A percentile compares a stretch with the other conserved stretches of the same genome.
Evolutionary conservation across 2,888 invertebrate species (phyloP).

Genomic region (Lomographa bimaculata): DNA sequence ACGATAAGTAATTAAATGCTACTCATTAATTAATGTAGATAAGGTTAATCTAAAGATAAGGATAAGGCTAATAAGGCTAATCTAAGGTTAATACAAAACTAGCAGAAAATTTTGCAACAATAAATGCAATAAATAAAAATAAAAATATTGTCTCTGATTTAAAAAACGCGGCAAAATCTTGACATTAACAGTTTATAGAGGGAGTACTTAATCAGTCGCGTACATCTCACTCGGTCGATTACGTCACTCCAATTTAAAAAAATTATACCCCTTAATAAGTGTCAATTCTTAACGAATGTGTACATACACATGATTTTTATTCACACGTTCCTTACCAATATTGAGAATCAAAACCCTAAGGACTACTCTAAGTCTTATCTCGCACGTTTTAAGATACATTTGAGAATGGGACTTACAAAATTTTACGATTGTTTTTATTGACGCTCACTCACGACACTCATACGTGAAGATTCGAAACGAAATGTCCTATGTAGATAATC

Average conservation of each 20-base stretch:
- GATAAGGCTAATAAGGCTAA: no score
- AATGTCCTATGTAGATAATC: conserved; percentile 52
- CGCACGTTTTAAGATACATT: conserved; percentile 44
- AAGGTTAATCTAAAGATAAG: no score
- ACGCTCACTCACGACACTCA: conserved; percentile 79
- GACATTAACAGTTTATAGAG: no score
- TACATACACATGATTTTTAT: conserved; percentile 82
- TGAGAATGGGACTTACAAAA: conserved; percentile 42
- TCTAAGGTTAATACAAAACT: no score
- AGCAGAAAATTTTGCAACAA: no score
- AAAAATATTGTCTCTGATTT: no score
- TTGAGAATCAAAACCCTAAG: conserved; percentile 38
- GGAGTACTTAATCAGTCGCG: conserved; percentile 73
- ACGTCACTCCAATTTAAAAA: conserved; percentile 82
- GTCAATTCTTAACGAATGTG: conserved; percentile 83
- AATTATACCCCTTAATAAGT: conserved; percentile 82
- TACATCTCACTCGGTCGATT: conserved; percentile 69
- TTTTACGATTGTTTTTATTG: conserved; percentile 82
- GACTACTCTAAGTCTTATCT: conserved; percentile 45
- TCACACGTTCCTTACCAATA: conserved; percentile 73
- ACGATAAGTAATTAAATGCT: no score
- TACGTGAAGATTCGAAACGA: conserved; percentile 61
- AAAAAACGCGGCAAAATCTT: no score
- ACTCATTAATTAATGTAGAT: no score
- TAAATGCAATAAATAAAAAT: no score